Base-by-base conservation (phyloP, 2,888 invertebrate species). In the Trissonchulus latispiculum region DNA sequence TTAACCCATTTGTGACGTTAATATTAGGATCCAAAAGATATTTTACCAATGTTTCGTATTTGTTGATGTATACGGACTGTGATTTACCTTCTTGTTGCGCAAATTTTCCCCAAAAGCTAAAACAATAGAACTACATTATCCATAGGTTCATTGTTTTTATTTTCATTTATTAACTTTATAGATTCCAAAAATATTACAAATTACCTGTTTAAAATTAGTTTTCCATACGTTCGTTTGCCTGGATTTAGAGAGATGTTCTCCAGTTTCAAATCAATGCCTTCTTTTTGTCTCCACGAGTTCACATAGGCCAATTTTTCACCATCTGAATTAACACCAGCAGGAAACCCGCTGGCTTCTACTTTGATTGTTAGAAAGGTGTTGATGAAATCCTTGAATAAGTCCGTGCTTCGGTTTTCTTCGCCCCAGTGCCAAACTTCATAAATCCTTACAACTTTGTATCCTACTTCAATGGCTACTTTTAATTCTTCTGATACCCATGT, bases 161-260 rank as follows among this genome's bases (percentile, higher is more conserved):
- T n/a, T n/a, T n/a, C n/a, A n/a, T n/a, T n/a, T n/a, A n/a, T n/a
- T n/a, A n/a, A n/a, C n/a, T n/a, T n/a, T n/a, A n/a, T n/a, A n/a
- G n/a, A 48, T 48, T 23, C 48, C 23, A 15, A 15, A 48, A 8
- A 48, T 15, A 48, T 48, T 48, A 15, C 8, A 48, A 15, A 23
- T 48, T 48, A 48, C 48, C 69, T 68, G 35, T 68, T 68, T 28
- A 68, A 28, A 35, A 18, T n/a, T n/a, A 68, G 69, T 31, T 68
- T 68, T 35, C n/a, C 69, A 8, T n/a, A 35, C 2, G 69, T 31
- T 32, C 69, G 8, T 68, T 35, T 32, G 3, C 69, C 35, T 32
- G 69, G 31, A 31, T 68, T 68, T 3, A n/a, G 8, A 23, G 18
- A n/a, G 8, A 68, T 68, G 8, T 68, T 31, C 3, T 3, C 3